These are phyloP conservation scores for Alouatta caraya DNA, from an alignment of 2,797 vertebrate species.

Conservation along the genomic window DNA sequence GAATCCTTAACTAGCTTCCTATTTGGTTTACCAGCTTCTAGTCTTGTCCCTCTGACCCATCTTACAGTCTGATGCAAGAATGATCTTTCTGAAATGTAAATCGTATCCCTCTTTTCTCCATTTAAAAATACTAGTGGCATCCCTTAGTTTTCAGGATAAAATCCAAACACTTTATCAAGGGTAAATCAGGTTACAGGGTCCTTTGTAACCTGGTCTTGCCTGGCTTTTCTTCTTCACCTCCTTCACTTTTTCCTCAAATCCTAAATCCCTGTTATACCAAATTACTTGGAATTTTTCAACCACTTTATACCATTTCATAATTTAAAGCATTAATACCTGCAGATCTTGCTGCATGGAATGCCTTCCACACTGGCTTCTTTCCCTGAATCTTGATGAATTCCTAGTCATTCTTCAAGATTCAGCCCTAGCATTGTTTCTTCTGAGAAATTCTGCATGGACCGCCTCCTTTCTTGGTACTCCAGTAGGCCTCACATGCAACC, in stretches of 20 bases:
- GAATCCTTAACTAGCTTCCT: background rate
- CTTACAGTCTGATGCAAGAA: conserved; percentile 30
- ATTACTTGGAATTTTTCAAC: conserved; percentile 65
- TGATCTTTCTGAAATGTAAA: conserved; percentile 50
- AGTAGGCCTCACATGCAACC: background rate
- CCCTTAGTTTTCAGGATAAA: conserved; percentile 51
- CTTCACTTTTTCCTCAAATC: conserved; percentile 53
- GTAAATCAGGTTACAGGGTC: conserved; percentile 25
- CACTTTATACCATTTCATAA: conserved; percentile 42
- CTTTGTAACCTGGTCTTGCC: conserved; percentile 70
- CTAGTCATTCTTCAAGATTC: conserved; percentile 21
- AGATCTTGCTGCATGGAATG: conserved; percentile 33
- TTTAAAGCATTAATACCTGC: conserved; percentile 52
- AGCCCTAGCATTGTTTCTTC: background rate
- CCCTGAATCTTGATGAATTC: background rate
- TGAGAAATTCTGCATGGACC: background rate
- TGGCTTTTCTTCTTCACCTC: conserved; percentile 64
- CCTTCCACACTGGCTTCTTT: background rate
- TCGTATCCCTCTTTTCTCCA: conserved; percentile 48
- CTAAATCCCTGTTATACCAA: conserved; percentile 64
- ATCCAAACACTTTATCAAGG: conserved; percentile 67
- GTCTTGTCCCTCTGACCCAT: conserved; percentile 19
- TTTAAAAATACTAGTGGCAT: conserved; percentile 58
- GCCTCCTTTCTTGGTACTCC: background rate
- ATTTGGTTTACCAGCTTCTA: background rate